Evolutionary conservation across 2,888 invertebrate genomes (phyloP), one percentile per base, ranked within the genome.

Genomic region (Polymixis flavicincta): DNA sequence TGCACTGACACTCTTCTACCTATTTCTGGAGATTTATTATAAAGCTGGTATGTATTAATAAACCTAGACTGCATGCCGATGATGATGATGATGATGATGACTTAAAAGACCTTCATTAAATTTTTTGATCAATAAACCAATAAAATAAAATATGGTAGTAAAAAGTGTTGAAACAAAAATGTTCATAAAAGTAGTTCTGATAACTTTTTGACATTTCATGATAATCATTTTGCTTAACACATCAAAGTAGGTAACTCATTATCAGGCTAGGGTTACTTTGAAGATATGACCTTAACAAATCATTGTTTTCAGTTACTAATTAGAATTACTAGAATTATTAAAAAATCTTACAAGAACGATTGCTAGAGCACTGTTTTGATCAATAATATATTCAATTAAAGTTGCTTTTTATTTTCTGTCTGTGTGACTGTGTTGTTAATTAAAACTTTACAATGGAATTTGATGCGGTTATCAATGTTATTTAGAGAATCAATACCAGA

Each of bases 1-100:
- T 6, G 95, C 96, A 3, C 91, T 95, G 42, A 94, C 96, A 52
- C 78, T 96, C 2, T 97, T 97, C 89, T 97, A 96, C 85, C 82
- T 93, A 52, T 96, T 96, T 78, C 76, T 95, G 71, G 92, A 96
- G 86, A 90, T 92, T 52, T 96, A 96, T 88, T 94, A 95, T 79
- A 91, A 93, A 88, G 87, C 94, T 89, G 95, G 96, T 96, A 88
- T 92, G 95, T 76, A 68, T 60, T 37, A 28, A 57, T 37, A 37
- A 0, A 28, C 13, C 13, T 25, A 28, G 17, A 57, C 8, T 57
- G 17, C 8, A 57, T 28, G 17, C 17, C 17, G 1, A 17, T 17
- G 17, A 1, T 17, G 25, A 25, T 55, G 14, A 55, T 25, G 55
- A 17, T 54, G n/a, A 54, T n/a, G 54, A 87, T 92, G 94, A 74